Evolutionary conservation across 2,113 vertebrate species (phyloP).

Genomic region (Alligator mississippiensis): DNA sequence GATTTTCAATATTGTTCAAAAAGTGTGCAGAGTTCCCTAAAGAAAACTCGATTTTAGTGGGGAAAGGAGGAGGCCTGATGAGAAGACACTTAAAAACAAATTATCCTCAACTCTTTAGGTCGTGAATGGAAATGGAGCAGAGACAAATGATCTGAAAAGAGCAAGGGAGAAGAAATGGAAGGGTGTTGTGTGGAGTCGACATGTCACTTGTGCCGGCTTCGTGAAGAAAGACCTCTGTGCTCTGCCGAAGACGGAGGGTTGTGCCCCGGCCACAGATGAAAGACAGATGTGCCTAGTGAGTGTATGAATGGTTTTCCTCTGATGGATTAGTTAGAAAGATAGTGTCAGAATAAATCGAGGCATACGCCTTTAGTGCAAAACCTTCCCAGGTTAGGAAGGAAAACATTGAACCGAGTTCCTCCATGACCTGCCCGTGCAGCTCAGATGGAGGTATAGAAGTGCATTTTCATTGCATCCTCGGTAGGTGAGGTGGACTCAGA

Average conservation of each 20-base stretch:
- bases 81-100: background rate
- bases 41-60: background rate
- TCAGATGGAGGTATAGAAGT: background rate
- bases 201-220: rapidly evolving
- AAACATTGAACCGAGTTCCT: background rate
- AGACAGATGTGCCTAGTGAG: background rate
- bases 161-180: rapidly evolving
- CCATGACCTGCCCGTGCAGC: background rate
- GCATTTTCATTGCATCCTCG: background rate
- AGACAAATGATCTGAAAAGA: too few species aligned
- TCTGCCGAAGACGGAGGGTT: background rate
- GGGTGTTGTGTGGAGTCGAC: background rate
- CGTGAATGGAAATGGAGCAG: background rate
- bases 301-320: background rate
- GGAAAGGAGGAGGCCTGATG: background rate
- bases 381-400: background rate
- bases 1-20: background rate
- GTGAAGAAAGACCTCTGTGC: background rate
- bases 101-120: background rate
- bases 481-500: background rate
- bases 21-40: background rate
- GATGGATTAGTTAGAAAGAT: background rate
- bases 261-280: too few species aligned
- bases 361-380: background rate
- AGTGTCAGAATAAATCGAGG: background rate